Percentiles rank a stretch among this genome's conserved stretches.
These are phyloP conservation scores for Fulmarus glacialis DNA, from an alignment of 2,113 vertebrate genomes.

Conservation along the genomic window DNA sequence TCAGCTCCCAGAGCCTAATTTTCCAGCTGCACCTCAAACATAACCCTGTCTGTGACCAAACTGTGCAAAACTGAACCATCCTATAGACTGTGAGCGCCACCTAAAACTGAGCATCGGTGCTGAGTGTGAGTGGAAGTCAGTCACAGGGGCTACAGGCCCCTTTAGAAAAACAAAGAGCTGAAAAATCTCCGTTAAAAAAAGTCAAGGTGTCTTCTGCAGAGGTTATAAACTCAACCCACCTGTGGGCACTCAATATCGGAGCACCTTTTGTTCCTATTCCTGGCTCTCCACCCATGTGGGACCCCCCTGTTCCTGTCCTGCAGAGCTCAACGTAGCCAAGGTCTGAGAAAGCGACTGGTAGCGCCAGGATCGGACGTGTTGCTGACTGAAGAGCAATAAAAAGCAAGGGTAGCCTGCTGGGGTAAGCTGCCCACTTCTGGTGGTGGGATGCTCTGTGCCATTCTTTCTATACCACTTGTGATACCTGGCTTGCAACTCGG, in stretches of 20 bases:
- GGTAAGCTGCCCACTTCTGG: background rate
- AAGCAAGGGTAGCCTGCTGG: background rate
- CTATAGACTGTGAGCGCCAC: background rate
- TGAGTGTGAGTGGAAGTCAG: background rate
- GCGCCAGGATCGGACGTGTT: fast-evolving
- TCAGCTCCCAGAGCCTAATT: background rate
- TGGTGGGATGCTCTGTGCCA: background rate
- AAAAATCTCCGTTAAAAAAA: background rate
- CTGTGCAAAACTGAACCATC: background rate
- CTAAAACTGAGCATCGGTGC: background rate
- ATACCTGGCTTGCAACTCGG: background rate
- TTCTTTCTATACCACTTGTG: background rate
- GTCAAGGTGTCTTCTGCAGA: background rate
- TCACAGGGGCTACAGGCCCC: background rate
- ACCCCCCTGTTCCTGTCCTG: background rate
- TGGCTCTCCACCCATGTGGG: background rate
- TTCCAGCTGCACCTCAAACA: background rate
- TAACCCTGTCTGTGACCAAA: background rate
- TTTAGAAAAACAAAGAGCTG: background rate
- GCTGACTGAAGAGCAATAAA: background rate
- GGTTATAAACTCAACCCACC: background rate
- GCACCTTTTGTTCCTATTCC: background rate
- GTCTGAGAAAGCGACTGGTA: background rate
- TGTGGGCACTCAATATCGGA: background rate
- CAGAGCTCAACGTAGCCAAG: background rate